A percentile compares a stretch with the other conserved stretches of the same genome.
Conservation (phyloP, 2,113 vertebrate species). For the Nerophis lumbriciformis region DNA sequence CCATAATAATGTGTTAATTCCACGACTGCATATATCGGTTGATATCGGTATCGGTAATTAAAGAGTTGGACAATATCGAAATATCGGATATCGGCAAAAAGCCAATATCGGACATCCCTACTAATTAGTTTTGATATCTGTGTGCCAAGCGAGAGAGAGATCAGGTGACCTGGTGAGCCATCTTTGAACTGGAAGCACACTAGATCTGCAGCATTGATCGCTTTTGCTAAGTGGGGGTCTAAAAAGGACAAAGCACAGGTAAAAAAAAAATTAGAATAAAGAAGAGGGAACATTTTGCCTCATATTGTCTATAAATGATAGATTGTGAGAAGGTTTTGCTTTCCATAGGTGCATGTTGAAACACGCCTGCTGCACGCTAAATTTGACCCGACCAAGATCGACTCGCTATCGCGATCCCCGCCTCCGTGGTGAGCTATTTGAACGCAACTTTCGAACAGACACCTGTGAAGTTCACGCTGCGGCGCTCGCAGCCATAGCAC, state of each 20-base stretch:
- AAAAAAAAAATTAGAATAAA: constrained; percentile 39
- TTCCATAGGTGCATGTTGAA: constrained; percentile 50
- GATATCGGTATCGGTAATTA: too few species aligned
- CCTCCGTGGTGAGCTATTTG: constrained; percentile 22
- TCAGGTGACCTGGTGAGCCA: too few species aligned
- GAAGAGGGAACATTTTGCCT: constrained; percentile 38
- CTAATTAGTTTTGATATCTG: too few species aligned
- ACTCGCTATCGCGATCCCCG: constrained; percentile 51
- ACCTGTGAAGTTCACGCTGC: not conserved
- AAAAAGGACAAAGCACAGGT: constrained; percentile 41
- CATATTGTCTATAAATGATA: constrained; percentile 80
- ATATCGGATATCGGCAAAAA: too few species aligned
- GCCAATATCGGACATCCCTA: too few species aligned
- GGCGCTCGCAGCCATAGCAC: constrained; percentile 23
- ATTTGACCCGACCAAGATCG: constrained; percentile 73
- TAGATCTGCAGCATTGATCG: constrained; percentile 66
- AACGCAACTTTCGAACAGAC: not conserved
- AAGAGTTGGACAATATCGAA: too few species aligned
- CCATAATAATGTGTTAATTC: too few species aligned
- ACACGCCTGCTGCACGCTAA: constrained; percentile 68
- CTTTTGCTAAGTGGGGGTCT: constrained; percentile 51
- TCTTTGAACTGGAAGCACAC: too few species aligned
- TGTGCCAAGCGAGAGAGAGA: too few species aligned
- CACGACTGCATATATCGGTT: too few species aligned
- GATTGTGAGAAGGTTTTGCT: constrained; percentile 70